Conservation (phyloP, 2,888 invertebrate species). For the Cantharis flavilabris region DNA sequence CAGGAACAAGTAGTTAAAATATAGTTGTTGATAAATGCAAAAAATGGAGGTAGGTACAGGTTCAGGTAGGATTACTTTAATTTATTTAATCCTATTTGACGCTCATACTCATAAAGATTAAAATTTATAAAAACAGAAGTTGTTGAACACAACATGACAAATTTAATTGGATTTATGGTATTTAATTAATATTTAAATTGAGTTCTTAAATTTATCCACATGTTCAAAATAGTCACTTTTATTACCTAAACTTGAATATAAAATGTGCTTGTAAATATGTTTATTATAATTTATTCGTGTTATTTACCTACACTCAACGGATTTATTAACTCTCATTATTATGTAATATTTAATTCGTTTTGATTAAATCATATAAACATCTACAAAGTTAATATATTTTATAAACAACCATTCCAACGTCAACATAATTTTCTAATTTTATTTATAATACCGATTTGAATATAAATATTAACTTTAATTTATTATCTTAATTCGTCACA, state of each 20-base stretch:
- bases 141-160: neutral
- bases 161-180: conserved; percentile 3
- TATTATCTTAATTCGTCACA: neutral
- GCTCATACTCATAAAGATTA: neutral
- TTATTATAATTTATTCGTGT: conserved; percentile 1
- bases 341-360: neutral
- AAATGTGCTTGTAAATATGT: neutral
- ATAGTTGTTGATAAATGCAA: conserved; percentile 12
- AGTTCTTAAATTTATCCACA: neutral
- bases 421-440: neutral
- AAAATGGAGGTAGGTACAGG: conserved; percentile 8
- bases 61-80: conserved; percentile 6
- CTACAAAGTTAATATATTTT: neutral
- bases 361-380: conserved; percentile 1
- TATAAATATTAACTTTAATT: neutral
- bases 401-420: neutral
- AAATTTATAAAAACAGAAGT: conserved; percentile 1
- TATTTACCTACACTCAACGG: neutral
- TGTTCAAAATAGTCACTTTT: conserved; percentile 1
- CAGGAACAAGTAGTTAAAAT: conserved; percentile 18
- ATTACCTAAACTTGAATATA: conserved; percentile 1
- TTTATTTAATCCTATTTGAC: conserved; percentile 3
- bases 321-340: neutral
- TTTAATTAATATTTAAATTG: neutral
- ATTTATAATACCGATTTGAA: neutral